A percentile compares a stretch with the other conserved stretches of the same genome.
These are phyloP conservation scores for Pithecia hirsuta DNA, from an alignment of 2,797 vertebrate species.

Conservation along the genomic window DNA sequence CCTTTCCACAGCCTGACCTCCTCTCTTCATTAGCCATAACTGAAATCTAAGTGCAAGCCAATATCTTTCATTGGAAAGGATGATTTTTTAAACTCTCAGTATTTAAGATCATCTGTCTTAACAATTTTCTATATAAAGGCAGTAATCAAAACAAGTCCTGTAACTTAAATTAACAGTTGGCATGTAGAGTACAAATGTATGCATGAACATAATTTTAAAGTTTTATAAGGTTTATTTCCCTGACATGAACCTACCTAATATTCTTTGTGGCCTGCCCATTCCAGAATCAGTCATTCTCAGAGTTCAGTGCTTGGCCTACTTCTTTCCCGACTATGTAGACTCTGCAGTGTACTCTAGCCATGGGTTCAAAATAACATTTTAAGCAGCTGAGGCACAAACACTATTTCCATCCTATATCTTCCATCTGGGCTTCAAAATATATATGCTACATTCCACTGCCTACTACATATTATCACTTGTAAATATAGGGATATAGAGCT, in stretches of 20 bases:
- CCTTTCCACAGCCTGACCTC: not conserved
- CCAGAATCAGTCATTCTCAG: not conserved
- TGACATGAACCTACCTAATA: not conserved
- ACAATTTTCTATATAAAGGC: conserved; percentile 30
- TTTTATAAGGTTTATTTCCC: conserved; percentile 13
- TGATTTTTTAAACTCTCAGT: not conserved
- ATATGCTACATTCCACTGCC: not conserved
- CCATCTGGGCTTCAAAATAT: not conserved
- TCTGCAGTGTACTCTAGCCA: not conserved
- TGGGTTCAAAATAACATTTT: not conserved
- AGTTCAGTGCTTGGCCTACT: not conserved
- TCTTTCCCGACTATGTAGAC: not conserved
- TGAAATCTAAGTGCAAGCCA: not conserved
- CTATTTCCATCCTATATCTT: not conserved
- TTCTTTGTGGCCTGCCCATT: not conserved
- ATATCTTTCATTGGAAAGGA: not conserved
- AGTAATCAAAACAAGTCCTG: conserved; percentile 54
- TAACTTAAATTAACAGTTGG: conserved; percentile 50
- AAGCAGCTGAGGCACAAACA: not conserved
- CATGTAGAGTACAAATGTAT: conserved; percentile 17
- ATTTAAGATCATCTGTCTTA: conserved; percentile 56
- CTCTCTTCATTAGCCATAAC: not conserved
- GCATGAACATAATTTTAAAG: not conserved
- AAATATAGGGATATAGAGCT: not conserved
- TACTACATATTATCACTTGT: not conserved